Conservation (phyloP, 2,797 vertebrate genomes). For the Brachyalestes nurse region DNA sequence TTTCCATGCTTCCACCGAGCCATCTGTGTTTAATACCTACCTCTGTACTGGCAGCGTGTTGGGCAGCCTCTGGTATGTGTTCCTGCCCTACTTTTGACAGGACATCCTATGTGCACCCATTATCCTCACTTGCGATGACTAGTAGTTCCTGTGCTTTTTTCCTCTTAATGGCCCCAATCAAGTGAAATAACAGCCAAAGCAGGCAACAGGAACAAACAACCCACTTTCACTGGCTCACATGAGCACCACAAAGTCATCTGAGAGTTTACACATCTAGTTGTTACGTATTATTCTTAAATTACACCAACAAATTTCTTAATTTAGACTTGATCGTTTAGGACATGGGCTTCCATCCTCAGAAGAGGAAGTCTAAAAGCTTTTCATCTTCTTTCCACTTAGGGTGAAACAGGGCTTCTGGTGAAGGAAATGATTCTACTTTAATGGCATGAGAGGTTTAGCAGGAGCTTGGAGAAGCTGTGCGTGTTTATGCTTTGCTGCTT, state of each 20-base stretch:
- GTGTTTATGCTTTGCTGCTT: neutral
- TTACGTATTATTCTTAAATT: neutral
- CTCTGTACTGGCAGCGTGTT: neutral
- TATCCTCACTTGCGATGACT: slow-evolving; percentile 3
- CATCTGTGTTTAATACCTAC: neutral
- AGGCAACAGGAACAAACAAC: slow-evolving; percentile 32
- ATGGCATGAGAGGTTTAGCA: slow-evolving; percentile 8
- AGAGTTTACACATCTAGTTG: neutral
- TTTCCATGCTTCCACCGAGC: neutral
- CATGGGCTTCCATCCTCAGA: neutral
- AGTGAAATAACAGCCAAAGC: slow-evolving; percentile 5
- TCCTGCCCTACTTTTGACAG: neutral
- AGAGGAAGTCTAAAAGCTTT: slow-evolving; percentile 6
- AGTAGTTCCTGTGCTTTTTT: slow-evolving; percentile 19
- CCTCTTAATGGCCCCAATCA: slow-evolving; percentile 33
- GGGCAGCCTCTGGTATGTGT: neutral
- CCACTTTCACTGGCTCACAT: neutral
- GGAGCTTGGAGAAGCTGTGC: neutral
- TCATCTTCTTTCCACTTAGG: slow-evolving; percentile 20
- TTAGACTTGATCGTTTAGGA: neutral
- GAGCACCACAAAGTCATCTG: neutral
- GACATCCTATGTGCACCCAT: slow-evolving; percentile 18
- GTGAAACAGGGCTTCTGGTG: slow-evolving; percentile 5
- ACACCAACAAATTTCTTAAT: slow-evolving; percentile 17
- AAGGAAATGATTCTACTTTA: slow-evolving; percentile 20